phyloP scores from a whole-genome alignment of 92 coral and sea anemone genomes.

The Anthopleura xanthogrammica region DNA sequence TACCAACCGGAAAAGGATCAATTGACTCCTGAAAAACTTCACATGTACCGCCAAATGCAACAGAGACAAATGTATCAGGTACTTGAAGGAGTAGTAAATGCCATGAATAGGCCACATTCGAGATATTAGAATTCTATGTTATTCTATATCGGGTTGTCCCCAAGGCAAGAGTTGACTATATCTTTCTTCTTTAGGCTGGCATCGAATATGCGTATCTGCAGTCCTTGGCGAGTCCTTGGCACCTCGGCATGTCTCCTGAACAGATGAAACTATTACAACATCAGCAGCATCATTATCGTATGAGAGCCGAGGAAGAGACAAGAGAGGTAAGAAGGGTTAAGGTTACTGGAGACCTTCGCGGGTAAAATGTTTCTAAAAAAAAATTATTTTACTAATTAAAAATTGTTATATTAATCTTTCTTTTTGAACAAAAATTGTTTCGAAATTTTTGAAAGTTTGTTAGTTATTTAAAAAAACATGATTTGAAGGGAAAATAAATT shows the following conservation, averaged over 20 bases:
- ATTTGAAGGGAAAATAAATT: too few relatives aligned
- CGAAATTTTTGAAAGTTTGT: too few relatives aligned
- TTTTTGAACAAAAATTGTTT: too few relatives aligned
- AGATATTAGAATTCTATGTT: too few relatives aligned
- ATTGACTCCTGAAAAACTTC: conserved; percentile 21
- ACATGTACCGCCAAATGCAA: conserved; percentile 10
- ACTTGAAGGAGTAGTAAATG: background rate
- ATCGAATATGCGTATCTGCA: conserved; percentile 41
- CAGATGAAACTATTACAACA: conserved; percentile 49
- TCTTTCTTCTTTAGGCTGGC: conserved; percentile 10
- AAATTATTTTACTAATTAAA: too few relatives aligned
- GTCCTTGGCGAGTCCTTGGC: conserved; percentile 36
- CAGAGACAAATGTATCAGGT: conserved; percentile 29
- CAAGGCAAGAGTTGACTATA: too few relatives aligned
- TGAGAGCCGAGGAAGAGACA: conserved; percentile 56
- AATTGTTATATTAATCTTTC: too few relatives aligned
- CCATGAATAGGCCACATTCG: too few relatives aligned
- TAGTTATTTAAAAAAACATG: too few relatives aligned
- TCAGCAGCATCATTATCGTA: conserved; percentile 29
- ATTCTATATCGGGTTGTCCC: too few relatives aligned
- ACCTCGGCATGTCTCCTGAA: conserved; percentile 53
- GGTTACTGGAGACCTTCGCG: too few relatives aligned
- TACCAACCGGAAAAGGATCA: conserved; percentile 19
- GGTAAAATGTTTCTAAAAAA: too few relatives aligned
- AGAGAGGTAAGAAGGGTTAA: conserved; percentile 8